Conservation (phyloP, 1,140 invertebrate species). For the Bombyx mandarina region DNA sequence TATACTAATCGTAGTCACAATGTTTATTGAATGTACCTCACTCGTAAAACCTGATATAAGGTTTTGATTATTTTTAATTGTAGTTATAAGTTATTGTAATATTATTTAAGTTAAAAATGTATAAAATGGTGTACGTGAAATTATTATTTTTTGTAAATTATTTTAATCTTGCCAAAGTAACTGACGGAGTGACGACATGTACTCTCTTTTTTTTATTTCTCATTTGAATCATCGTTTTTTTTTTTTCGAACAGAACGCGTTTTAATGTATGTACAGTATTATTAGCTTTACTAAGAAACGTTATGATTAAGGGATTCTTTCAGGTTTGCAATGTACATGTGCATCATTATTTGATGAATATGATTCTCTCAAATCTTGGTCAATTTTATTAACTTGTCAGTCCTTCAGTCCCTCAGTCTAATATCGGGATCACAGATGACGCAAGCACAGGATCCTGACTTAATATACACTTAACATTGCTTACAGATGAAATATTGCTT, state of each 20-base stretch:
- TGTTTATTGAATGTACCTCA: conserved; percentile 63
- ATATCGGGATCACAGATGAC: no score
- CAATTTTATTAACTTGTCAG: no score
- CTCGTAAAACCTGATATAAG: conserved; percentile 37
- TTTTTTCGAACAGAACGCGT: conserved; percentile 27
- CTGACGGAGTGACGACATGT: not conserved
- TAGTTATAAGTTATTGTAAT: conserved; percentile 37
- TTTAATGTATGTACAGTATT: conserved; percentile 66
- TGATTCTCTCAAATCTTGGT: no score
- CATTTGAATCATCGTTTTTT: not conserved
- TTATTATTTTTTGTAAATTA: conserved; percentile 7
- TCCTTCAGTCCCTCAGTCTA: no score
- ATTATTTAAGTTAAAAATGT: conserved; percentile 30
- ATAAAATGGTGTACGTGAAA: conserved; percentile 15
- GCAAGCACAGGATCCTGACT: no score
- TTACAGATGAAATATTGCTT: no score
- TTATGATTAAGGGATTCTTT: conserved; percentile 28
- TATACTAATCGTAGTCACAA: conserved; percentile 48
- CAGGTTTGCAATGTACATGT: conserved; percentile 25
- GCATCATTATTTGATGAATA: not conserved
- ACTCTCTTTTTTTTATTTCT: no score
- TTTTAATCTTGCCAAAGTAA: conserved; percentile 39
- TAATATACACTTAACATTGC: no score
- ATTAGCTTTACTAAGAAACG: conserved; percentile 64
- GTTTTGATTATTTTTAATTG: conserved; percentile 24